Evolutionary conservation across 2,797 vertebrate species (phyloP).

Genomic region (Spinibarbus caldwelli): DNA sequence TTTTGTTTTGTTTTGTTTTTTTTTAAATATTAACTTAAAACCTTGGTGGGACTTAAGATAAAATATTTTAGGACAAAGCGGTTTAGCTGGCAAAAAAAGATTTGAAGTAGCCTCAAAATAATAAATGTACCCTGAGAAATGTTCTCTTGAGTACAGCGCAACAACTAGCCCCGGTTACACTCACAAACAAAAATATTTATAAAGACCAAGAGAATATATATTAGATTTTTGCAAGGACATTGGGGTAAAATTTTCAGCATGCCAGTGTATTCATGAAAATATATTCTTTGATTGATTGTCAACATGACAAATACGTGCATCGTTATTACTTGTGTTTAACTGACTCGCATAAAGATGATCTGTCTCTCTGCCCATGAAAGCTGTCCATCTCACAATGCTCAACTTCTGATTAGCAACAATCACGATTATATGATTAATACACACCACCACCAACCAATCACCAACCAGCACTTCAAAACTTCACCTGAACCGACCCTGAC

Average conservation of each 20-base stretch:
- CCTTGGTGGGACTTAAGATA: no score
- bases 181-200: not conserved
- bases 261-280: not conserved
- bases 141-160: not conserved
- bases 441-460: no score
- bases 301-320: not conserved
- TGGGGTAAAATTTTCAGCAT: not conserved
- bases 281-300: not conserved
- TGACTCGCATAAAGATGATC: not conserved
- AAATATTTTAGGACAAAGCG: no score
- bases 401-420: not conserved
- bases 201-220: no score
- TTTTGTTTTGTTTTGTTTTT: no score
- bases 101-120: not conserved
- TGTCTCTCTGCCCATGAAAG: not conserved
- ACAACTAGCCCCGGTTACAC: not conserved
- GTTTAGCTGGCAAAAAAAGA: no score
- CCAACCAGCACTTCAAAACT: not conserved
- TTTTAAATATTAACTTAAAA: no score
- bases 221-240: not conserved
- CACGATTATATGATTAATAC: not conserved
- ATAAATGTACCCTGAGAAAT: not conserved
- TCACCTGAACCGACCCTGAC: conserved; percentile 1
- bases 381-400: not conserved
- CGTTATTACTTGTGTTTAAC: not conserved